Conservation (phyloP, 2,888 invertebrate genomes). For the Autographa gamma region DNA sequence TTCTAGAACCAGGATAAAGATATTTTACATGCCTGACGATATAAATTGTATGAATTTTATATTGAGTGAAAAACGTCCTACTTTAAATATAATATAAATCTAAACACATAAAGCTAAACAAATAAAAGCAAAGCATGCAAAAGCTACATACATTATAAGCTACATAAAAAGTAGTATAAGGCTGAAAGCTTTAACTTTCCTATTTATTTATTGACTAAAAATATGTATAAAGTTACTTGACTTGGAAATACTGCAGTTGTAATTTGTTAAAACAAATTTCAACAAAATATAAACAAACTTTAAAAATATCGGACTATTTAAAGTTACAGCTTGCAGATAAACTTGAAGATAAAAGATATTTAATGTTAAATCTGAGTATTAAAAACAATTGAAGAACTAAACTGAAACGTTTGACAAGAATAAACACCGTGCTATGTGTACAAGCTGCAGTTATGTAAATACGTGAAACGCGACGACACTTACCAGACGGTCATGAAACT, state of each 20-base stretch:
- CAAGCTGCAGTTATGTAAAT: constrained; percentile 60
- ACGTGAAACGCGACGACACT: constrained; percentile 87
- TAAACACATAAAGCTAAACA: constrained; percentile 16
- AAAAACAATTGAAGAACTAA: constrained; percentile 7
- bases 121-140: constrained; percentile 48
- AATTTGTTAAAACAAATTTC: background rate
- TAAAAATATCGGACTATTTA: background rate
- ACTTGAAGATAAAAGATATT: constrained; percentile 21
- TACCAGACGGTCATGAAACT: constrained; percentile 96
- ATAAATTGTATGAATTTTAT: background rate
- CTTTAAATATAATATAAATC: background rate
- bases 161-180: constrained; percentile 19
- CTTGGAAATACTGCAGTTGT: background rate
- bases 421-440: constrained; percentile 52
- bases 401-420: constrained; percentile 30
- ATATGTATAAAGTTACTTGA: background rate
- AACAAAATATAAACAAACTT: background rate
- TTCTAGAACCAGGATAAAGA: constrained; percentile 41
- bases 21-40: constrained; percentile 38
- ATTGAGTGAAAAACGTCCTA: constrained; percentile 12
- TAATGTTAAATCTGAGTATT: constrained; percentile 41
- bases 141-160: constrained; percentile 12
- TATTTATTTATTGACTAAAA: background rate
- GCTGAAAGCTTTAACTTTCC: constrained; percentile 45
- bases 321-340: constrained; percentile 44